Conservation (phyloP, 2,797 vertebrate genomes). For the Enteromius thamalakanensis region DNA sequence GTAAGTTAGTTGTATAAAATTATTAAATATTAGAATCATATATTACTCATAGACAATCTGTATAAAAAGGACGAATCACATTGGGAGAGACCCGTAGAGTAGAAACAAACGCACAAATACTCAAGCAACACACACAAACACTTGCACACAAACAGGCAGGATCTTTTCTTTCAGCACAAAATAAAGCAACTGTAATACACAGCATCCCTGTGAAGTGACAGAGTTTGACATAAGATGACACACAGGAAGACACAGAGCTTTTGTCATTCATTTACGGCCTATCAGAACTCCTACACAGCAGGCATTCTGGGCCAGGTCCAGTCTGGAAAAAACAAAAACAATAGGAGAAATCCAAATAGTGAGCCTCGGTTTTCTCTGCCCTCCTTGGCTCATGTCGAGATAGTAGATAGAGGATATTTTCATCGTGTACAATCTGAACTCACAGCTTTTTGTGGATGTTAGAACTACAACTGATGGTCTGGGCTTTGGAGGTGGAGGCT, state of each 20-base stretch:
- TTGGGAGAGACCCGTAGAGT: constrained; percentile 80
- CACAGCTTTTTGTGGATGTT: constrained; percentile 84
- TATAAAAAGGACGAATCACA: constrained; percentile 82
- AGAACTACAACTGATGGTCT: constrained; percentile 68
- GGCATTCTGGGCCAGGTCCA: constrained; percentile 69
- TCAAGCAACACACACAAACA: constrained; percentile 59
- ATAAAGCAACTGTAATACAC: constrained; percentile 65
- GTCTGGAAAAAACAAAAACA: constrained; percentile 63
- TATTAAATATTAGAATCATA: constrained; percentile 89
- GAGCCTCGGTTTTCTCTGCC: constrained; percentile 63
- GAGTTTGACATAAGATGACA: constrained; percentile 64
- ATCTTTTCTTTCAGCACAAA: constrained; percentile 56
- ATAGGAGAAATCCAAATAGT: constrained; percentile 67
- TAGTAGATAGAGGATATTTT: constrained; percentile 50
- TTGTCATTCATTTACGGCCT: constrained; percentile 68
- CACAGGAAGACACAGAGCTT: constrained; percentile 62
- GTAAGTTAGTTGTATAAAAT: constrained; percentile 87
- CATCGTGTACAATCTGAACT: constrained; percentile 67
- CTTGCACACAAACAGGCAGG: constrained; percentile 50
- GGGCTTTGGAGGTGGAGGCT: constrained; percentile 67
- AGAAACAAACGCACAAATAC: constrained; percentile 55
- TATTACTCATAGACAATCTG: constrained; percentile 87
- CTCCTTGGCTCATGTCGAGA: constrained; percentile 43
- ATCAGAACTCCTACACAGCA: constrained; percentile 79
- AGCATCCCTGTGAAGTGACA: constrained; percentile 56